phyloP scores from a whole-genome alignment of 2,113 vertebrate species.

The Apteryx mantelli region DNA sequence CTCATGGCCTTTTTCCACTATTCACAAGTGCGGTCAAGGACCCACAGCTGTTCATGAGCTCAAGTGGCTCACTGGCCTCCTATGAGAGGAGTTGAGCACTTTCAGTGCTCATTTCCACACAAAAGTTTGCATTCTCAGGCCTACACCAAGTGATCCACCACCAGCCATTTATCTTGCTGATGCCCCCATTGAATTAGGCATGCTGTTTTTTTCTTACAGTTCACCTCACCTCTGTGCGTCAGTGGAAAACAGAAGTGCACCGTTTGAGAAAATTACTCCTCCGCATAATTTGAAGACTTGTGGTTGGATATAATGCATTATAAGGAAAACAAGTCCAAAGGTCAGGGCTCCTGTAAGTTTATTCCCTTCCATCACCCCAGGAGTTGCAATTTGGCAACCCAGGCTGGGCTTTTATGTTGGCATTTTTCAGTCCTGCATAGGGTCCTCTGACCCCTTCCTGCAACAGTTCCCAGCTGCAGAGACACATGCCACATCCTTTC shows the following conservation, averaged over 20 bases:
- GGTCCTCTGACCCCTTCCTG: not conserved
- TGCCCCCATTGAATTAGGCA: not conserved
- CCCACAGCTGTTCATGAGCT: not conserved
- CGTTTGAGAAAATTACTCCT: not conserved
- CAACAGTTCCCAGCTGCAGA: not conserved
- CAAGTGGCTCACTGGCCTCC: not conserved
- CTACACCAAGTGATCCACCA: not conserved
- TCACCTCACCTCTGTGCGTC: fast-evolving
- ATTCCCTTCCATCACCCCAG: not conserved
- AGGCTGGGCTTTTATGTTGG: not conserved
- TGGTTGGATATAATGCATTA: not conserved
- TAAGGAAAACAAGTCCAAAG: not conserved
- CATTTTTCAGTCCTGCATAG: not conserved
- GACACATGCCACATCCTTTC: not conserved
- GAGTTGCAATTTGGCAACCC: not conserved
- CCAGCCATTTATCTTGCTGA: not conserved
- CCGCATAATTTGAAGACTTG: not conserved
- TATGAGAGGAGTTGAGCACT: not conserved
- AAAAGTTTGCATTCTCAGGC: not conserved
- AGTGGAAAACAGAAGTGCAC: not conserved
- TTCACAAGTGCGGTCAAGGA: not conserved
- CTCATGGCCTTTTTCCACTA: not conserved
- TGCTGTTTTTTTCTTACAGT: not conserved
- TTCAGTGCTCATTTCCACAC: not conserved
- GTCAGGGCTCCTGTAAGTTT: not conserved